These are phyloP conservation scores for Furnarius figulus DNA, from an alignment of 2,113 vertebrate genomes.

Conservation along the genomic window DNA sequence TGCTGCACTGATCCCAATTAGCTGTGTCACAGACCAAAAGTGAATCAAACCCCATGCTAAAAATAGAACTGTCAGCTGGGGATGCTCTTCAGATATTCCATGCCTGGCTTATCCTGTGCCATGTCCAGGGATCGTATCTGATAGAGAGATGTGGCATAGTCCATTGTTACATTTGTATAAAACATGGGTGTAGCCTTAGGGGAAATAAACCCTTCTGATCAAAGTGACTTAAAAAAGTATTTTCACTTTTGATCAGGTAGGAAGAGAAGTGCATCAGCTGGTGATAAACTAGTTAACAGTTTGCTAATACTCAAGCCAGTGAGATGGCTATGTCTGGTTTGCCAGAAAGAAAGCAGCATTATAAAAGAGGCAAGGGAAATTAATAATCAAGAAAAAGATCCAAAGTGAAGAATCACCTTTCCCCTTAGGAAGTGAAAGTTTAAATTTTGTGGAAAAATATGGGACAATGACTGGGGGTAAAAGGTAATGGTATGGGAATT, in stretches of 20 bases:
- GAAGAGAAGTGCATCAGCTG: background rate
- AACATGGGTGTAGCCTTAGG: background rate
- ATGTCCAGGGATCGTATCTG: background rate
- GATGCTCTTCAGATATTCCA: background rate
- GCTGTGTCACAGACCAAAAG: background rate
- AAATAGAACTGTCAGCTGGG: background rate
- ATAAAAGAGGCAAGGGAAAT: background rate
- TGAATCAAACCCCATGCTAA: background rate
- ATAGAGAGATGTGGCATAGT: background rate
- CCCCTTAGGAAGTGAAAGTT: background rate
- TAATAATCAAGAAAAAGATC: background rate
- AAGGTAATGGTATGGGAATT: background rate
- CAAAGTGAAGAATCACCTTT: background rate
- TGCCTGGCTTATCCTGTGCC: background rate
- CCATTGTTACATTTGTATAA: background rate
- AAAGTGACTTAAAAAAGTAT: background rate
- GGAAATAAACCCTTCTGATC: background rate
- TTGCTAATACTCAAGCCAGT: background rate
- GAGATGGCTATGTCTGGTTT: background rate
- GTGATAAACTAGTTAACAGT: background rate
- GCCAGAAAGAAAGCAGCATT: background rate
- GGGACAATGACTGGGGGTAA: background rate
- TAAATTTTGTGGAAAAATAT: background rate
- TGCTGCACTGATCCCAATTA: background rate
- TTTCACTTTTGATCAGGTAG: background rate